Base-by-base conservation (phyloP, 2,113 vertebrate species). In the Periophthalmus modestus region DNA sequence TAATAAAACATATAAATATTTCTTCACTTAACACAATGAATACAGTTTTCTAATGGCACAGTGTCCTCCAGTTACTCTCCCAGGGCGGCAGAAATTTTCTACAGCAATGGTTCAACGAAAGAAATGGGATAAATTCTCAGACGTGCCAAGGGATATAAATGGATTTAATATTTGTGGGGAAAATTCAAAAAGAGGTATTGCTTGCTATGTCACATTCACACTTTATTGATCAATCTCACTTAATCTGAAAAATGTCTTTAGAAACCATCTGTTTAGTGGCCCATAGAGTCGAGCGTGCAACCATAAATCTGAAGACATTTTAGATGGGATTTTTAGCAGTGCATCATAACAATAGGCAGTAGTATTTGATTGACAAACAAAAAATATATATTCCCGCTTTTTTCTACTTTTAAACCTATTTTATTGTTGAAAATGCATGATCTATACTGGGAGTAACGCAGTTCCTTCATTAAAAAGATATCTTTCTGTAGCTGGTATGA, bases 161-260 rank as follows among this genome's bases (percentile, higher is more conserved):
- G 47, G 79, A 74, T 82, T 81, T 78, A 80, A 82, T 81, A 76
- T 82, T 80, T 78, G 63, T 63, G 34, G 23, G 52, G 68, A 77
- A 78, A 72, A 71, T 81, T 84, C 71, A 54, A 39, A 71, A 69
- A 24, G 55, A 57, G 80, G 68, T 24, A 73, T 69, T 67, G 75
- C 70, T 78, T 3, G 66, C 75, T 59, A 55, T 84, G 83, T 79
- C 68, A 63, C 66, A 83, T 77, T 85, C 74, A 75, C 73, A 50
- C 66, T 77, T 79, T 74, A 77, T 85, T 82, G 66, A 77, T 78
- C 68, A 1, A 81, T 76, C 59, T 23, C 7, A 28, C 52, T 24
- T 33, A 69, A 68, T 75, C 57, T 79, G 68, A 39, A 78, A 75
- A 81, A 61, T 84, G 71, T 73, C 69, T 68, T 61, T 6, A 76